Conservation (phyloP, 1,140 invertebrate genomes). For the Eubasilissa regina region DNA sequence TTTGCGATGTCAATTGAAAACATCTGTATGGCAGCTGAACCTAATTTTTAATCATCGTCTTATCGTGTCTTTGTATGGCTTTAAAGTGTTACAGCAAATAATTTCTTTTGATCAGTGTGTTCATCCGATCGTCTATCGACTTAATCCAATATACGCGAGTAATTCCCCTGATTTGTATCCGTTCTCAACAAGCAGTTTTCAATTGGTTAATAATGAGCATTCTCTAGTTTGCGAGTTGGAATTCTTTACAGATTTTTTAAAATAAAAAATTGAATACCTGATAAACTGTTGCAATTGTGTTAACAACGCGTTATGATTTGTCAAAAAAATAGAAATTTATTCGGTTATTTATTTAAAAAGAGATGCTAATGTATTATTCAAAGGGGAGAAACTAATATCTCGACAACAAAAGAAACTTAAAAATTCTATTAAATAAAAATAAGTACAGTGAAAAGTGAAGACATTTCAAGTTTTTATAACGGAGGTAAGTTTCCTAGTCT, state of each 20-base stretch:
- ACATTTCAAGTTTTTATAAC: not conserved
- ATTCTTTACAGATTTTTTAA: too few relatives aligned
- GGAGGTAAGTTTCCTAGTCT: too few relatives aligned
- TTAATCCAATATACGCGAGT: slow-evolving; percentile 5
- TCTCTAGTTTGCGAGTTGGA: too few relatives aligned
- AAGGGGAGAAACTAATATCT: too few relatives aligned
- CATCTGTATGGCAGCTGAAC: too few relatives aligned
- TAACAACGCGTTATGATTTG: too few relatives aligned
- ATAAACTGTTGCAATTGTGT: too few relatives aligned
- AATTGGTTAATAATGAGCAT: not conserved
- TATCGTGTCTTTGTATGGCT: not conserved
- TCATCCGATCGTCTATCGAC: slow-evolving; percentile 8
- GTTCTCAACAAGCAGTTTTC: not conserved
- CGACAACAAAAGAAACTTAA: not conserved
- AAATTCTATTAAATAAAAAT: not conserved
- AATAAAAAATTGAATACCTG: too few relatives aligned
- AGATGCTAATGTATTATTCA: too few relatives aligned
- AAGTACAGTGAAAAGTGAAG: not conserved
- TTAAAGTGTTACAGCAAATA: not conserved
- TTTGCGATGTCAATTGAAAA: too few relatives aligned
- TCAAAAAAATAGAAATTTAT: too few relatives aligned
- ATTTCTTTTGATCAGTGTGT: not conserved
- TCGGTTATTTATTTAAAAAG: too few relatives aligned
- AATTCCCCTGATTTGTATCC: slow-evolving; percentile 2
- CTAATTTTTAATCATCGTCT: not conserved